phyloP scores from a whole-genome alignment of 2,113 vertebrate species.

The Malurus cyaneus region DNA sequence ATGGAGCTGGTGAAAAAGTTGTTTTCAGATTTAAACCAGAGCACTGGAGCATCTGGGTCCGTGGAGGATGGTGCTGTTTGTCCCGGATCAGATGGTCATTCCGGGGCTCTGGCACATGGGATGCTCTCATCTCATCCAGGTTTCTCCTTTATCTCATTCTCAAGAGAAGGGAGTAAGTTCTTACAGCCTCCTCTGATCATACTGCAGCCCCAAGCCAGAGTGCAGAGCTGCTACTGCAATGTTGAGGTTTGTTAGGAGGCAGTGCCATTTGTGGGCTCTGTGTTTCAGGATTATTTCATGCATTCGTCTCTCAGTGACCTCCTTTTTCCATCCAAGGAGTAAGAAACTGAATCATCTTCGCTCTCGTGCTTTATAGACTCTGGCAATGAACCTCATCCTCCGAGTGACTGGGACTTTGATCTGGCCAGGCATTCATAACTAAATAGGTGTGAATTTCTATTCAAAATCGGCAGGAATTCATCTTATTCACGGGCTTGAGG shows the following conservation, averaged over 20 bases:
- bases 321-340: background rate
- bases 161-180: background rate
- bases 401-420: background rate
- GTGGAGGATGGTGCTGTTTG: slow-evolving; percentile 3
- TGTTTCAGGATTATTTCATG: background rate
- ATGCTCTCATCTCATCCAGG: background rate
- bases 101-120: background rate
- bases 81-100: slow-evolving; percentile 3
- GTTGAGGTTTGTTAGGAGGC: background rate
- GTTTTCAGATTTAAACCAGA: slow-evolving; percentile 41
- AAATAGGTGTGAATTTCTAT: background rate
- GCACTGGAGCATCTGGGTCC: slow-evolving; percentile 21
- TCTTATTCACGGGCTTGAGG: background rate
- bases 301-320: background rate
- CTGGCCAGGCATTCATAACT: slow-evolving; percentile 4
- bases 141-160: background rate
- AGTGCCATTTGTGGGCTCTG: background rate
- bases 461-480: background rate
- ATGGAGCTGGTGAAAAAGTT: slow-evolving; percentile 48
- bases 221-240: background rate
- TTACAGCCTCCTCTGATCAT: background rate
- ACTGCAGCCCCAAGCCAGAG: background rate
- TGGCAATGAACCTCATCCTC: background rate
- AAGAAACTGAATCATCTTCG: background rate
- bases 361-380: background rate